These are phyloP conservation scores for Irena cyanogastra DNA, from an alignment of 2,113 vertebrate genomes.

Conservation along the genomic window DNA sequence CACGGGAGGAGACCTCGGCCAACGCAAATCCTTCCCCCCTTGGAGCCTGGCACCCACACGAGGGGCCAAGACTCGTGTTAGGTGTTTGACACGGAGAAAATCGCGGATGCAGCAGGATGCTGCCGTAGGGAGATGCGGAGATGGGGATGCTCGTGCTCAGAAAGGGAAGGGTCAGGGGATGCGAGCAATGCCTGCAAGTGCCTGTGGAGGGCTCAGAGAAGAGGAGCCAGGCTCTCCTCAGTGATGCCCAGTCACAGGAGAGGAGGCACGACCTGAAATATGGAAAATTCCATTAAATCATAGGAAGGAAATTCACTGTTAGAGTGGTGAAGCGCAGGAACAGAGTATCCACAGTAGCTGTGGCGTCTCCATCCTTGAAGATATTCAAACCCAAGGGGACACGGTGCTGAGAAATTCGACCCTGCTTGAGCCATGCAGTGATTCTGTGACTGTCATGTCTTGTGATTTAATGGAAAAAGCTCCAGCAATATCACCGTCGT, in stretches of 20 bases:
- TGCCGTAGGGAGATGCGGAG: not conserved
- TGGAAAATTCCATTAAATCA: not conserved
- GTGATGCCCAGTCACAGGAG: not conserved
- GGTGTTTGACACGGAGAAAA: accelerated
- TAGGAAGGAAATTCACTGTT: not conserved
- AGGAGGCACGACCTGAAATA: not conserved
- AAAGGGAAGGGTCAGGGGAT: accelerated
- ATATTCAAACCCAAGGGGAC: not conserved
- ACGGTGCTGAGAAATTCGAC: not conserved
- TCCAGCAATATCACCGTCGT: not conserved
- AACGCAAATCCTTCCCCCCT: accelerated
- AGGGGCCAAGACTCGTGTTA: accelerated
- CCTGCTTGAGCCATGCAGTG: not conserved
- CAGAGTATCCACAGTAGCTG: not conserved
- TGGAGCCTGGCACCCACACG: not conserved
- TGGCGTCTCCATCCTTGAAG: not conserved
- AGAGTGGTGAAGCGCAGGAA: not conserved
- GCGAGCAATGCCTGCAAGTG: not conserved
- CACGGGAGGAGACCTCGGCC: not conserved
- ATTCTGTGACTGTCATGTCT: not conserved
- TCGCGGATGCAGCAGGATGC: not conserved
- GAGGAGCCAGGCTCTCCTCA: not conserved
- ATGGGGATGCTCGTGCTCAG: accelerated
- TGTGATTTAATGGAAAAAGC: not conserved
- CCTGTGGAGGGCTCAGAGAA: not conserved